Evolutionary conservation across 1,140 invertebrate genomes (phyloP).

Genomic region (Drosophila willistoni): DNA sequence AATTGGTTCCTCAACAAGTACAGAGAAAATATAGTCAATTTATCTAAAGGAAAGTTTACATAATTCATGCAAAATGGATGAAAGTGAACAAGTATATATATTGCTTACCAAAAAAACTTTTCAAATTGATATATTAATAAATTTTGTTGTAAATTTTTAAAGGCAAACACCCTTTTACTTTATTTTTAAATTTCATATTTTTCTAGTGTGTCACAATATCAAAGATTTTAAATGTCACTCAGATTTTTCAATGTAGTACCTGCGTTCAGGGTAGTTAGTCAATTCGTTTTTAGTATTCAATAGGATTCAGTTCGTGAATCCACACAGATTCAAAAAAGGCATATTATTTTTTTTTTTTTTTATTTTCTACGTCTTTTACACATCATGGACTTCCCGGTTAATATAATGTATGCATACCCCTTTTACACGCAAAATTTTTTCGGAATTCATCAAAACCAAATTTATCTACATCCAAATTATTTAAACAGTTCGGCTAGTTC

Average conservation of each 20-base stretch:
- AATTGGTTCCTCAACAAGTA: too few species aligned
- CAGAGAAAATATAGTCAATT: not conserved
- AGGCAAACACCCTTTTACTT: too few species aligned
- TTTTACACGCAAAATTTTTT: slow-evolving; percentile 55
- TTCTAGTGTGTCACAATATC: not conserved
- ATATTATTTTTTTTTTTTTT: slow-evolving; percentile 24
- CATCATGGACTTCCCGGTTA: slow-evolving; percentile 50
- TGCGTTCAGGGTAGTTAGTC: slow-evolving; percentile 27
- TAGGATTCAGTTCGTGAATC: slow-evolving; percentile 64
- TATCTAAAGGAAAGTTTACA: not conserved
- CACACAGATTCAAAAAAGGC: slow-evolving; percentile 32
- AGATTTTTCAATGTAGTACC: not conserved
- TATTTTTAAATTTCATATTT: too few species aligned
- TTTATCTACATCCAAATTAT: slow-evolving; percentile 50
- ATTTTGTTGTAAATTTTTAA: too few species aligned
- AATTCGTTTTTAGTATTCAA: slow-evolving; percentile 59
- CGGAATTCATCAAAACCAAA: slow-evolving; percentile 29
- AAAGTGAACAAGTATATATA: too few species aligned
- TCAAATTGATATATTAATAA: too few species aligned
- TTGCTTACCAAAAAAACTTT: too few species aligned
- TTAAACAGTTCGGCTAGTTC: slow-evolving; percentile 6
- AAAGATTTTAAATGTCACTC: not conserved
- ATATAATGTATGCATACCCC: slow-evolving; percentile 47
- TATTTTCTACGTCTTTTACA: slow-evolving; percentile 40
- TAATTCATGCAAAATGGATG: not conserved